Evolutionary conservation across 2,888 invertebrate species (phyloP).

Genomic region (Clunio marinus): DNA sequence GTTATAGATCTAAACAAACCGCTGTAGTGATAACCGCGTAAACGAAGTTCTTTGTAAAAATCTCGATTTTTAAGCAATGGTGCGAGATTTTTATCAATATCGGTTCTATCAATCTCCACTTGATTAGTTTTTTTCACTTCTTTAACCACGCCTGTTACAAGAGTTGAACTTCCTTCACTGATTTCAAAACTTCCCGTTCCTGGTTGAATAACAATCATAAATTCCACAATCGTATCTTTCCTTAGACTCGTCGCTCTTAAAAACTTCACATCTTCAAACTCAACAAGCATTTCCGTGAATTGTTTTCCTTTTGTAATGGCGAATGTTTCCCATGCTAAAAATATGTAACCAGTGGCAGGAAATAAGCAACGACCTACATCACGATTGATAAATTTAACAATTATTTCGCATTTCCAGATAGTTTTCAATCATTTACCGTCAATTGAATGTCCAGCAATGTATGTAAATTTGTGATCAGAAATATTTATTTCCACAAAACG

Average conservation of each 20-base stretch:
- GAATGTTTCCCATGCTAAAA: conserved; percentile 52
- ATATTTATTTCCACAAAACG: neutral
- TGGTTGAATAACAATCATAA: conserved; percentile 56
- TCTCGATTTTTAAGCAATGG: conserved; percentile 55
- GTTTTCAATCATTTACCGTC: too few species aligned
- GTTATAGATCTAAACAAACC: conserved; percentile 56
- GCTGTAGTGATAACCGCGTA: conserved; percentile 59
- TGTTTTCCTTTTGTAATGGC: conserved; percentile 60
- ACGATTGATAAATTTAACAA: too few species aligned
- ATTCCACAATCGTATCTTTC: conserved; percentile 56
- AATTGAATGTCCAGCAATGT: conserved; percentile 73
- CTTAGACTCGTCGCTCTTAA: conserved; percentile 77
- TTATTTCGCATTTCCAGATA: too few species aligned
- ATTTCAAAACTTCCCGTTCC: conserved; percentile 55
- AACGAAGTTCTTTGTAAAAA: conserved; percentile 60
- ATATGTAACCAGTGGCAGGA: conserved; percentile 58
- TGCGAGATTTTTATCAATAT: conserved; percentile 40
- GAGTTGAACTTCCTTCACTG: conserved; percentile 58
- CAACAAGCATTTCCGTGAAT: conserved; percentile 67
- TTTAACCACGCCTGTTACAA: conserved; percentile 61
- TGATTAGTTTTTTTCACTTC: conserved; percentile 51
- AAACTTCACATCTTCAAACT: conserved; percentile 80
- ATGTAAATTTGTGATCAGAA: conserved; percentile 59
- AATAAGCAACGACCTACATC: conserved; percentile 60
- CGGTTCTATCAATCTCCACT: conserved; percentile 45